Evolutionary conservation across 2,888 invertebrate genomes (phyloP).

Genomic region (Pristionchus arcanus): DNA sequence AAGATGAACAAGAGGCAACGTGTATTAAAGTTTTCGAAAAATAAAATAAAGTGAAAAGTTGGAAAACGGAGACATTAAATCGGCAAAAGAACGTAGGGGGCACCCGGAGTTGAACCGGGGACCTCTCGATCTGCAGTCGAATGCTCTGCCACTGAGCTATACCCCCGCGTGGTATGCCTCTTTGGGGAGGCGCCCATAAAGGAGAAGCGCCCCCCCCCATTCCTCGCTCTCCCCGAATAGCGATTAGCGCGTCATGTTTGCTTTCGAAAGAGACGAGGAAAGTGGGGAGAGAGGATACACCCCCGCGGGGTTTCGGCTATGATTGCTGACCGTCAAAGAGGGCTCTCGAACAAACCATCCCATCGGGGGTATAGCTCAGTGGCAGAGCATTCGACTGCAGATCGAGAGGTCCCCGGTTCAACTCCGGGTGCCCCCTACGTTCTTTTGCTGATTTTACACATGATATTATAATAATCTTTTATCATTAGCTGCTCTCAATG

Average conservation of each 20-base stretch:
- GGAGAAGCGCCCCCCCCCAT: neutral
- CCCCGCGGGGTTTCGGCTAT: neutral
- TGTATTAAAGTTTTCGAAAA: neutral
- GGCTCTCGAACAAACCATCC: neutral
- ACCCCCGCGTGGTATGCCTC: conserved; percentile 58
- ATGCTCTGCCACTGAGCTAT: conserved; percentile 73
- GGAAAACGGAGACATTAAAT: neutral
- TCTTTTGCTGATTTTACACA: conserved; percentile 35
- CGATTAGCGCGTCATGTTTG: conserved; percentile 39
- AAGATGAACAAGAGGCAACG: no score
- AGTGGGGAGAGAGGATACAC: neutral
- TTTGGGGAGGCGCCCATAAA: neutral
- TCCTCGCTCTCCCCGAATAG: neutral
- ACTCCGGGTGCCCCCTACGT: conserved; percentile 65
- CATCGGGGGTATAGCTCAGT: conserved; percentile 69
- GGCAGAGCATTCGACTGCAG: conserved; percentile 74
- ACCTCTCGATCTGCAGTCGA: conserved; percentile 74
- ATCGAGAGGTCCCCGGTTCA: conserved; percentile 73
- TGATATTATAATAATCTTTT: neutral
- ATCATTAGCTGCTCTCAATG: neutral
- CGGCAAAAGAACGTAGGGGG: conserved; percentile 59
- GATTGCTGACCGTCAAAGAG: conserved; percentile 25
- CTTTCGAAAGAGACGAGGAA: neutral
- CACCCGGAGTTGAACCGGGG: conserved; percentile 69
- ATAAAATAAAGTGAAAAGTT: neutral